A percentile compares a stretch with the other conserved stretches of the same genome.
These are phyloP conservation scores for Gnathonemus echidnorhynchus DNA, from an alignment of 2,113 vertebrate species.

Conservation along the genomic window DNA sequence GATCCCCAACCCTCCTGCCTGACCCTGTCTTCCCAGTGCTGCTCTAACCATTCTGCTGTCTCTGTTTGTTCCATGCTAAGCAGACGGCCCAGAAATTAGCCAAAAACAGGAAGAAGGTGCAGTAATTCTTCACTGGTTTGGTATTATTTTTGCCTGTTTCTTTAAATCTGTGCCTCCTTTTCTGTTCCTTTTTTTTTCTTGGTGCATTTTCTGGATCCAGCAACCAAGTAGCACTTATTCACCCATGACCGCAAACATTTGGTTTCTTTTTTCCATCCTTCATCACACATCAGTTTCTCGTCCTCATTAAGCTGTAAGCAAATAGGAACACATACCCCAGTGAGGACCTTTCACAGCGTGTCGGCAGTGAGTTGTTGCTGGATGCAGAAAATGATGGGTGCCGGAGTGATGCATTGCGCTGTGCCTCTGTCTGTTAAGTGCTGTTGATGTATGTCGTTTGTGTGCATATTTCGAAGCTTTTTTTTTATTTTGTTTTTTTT, in stretches of 20 bases:
- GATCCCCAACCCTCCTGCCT: neutral
- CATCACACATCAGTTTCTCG: constrained; percentile 56
- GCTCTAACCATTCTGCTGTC: constrained; percentile 83
- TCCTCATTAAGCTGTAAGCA: constrained; percentile 10
- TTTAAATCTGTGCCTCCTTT: constrained; percentile 51
- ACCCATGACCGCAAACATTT: constrained; percentile 45
- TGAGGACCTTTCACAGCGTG: neutral
- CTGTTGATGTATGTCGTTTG: constrained; percentile 15
- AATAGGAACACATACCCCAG: neutral
- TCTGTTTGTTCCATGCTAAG: constrained; percentile 89
- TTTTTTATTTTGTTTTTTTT: neutral
- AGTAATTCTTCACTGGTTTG: constrained; percentile 72
- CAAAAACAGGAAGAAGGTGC: constrained; percentile 98
- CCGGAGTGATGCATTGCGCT: constrained; percentile 5
- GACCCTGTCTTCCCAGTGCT: constrained; percentile 37
- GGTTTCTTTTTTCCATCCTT: constrained; percentile 57
- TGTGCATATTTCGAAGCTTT: constrained; percentile 23
- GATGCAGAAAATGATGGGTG: constrained; percentile 43
- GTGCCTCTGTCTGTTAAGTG: constrained; percentile 13
- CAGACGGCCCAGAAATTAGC: constrained; percentile 99
- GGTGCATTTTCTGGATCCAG: constrained; percentile 79
- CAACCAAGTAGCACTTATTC: constrained; percentile 41
- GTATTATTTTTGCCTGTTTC: constrained; percentile 26
- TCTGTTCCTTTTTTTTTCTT: constrained; percentile 38
- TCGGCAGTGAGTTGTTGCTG: constrained; percentile 33